Conservation (phyloP, 2,888 invertebrate species). For the Tholera decimalis region DNA sequence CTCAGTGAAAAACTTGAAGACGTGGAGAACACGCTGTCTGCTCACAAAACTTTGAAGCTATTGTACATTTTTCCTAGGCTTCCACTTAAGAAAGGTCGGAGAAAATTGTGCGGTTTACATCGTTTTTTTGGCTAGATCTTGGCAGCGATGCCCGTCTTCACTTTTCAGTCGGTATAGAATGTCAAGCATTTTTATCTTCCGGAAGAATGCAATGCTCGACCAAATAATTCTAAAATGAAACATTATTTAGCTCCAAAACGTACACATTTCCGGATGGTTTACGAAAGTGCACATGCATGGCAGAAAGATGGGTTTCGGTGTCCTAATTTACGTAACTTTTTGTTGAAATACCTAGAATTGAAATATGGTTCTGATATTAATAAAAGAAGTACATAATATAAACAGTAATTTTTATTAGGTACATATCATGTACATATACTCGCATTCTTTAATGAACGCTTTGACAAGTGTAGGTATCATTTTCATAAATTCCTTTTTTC, state of each 20-base stretch:
- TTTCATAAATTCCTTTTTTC: background rate
- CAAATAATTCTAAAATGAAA: background rate
- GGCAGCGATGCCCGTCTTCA: conserved; percentile 15
- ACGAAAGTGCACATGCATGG: too few species aligned
- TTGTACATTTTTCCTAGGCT: conserved; percentile 32
- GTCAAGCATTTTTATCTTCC: conserved; percentile 31
- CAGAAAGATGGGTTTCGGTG: background rate
- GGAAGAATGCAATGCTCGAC: conserved; percentile 7
- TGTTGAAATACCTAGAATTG: too few species aligned
- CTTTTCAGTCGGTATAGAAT: conserved; percentile 20
- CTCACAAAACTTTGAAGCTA: conserved; percentile 34
- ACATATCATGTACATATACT: too few species aligned
- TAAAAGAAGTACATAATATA: too few species aligned
- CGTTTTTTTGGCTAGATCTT: conserved; percentile 36
- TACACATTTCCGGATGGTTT: background rate
- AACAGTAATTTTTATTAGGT: too few species aligned
- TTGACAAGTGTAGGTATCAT: background rate
- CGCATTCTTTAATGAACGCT: too few species aligned
- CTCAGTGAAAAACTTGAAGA: conserved; percentile 69
- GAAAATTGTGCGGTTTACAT: conserved; percentile 21
- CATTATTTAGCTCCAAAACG: background rate
- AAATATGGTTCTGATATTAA: too few species aligned
- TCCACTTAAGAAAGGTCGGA: conserved; percentile 15
- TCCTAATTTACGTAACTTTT: too few species aligned
- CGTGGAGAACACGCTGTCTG: conserved; percentile 47